A percentile compares a stretch with the other conserved stretches of the same genome.
These are phyloP conservation scores for Spatulosminthurus flaviceps DNA, from an alignment of 2,888 invertebrate genomes.

Conservation along the genomic window DNA sequence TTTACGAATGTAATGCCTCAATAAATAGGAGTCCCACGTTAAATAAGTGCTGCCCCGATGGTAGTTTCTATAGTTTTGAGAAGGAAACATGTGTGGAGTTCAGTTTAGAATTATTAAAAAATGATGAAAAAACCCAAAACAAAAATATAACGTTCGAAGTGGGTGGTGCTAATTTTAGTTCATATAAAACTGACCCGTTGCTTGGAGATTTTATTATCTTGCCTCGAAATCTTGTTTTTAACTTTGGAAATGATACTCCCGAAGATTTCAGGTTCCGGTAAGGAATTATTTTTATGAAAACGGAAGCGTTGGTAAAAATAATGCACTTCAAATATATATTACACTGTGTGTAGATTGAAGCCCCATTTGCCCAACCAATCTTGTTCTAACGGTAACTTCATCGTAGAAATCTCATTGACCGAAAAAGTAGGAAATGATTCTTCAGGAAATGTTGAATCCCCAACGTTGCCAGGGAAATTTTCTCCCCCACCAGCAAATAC, in stretches of 20 bases:
- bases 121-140: neutral
- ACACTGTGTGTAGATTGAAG: neutral
- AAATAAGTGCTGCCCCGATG: constrained; percentile 31
- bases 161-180: neutral
- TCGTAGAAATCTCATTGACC: neutral
- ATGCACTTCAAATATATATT: neutral
- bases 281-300: neutral
- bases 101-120: neutral
- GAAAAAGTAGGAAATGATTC: neutral
- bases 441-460: neutral
- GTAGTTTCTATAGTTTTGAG: neutral
- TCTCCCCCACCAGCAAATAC: neutral
- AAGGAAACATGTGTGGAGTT: neutral
- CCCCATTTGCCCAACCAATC: neutral
- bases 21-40: neutral
- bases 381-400: constrained; percentile 30
- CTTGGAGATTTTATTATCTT: neutral
- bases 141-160: neutral
- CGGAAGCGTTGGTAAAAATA: neutral
- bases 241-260: neutral
- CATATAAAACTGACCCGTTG: neutral
- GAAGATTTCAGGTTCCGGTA: constrained; percentile 6
- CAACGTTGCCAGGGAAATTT: neutral
- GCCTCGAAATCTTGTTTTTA: neutral
- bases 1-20: no score